Conservation (phyloP, 1,140 invertebrate species). For the Zelostemma sp. region DNA sequence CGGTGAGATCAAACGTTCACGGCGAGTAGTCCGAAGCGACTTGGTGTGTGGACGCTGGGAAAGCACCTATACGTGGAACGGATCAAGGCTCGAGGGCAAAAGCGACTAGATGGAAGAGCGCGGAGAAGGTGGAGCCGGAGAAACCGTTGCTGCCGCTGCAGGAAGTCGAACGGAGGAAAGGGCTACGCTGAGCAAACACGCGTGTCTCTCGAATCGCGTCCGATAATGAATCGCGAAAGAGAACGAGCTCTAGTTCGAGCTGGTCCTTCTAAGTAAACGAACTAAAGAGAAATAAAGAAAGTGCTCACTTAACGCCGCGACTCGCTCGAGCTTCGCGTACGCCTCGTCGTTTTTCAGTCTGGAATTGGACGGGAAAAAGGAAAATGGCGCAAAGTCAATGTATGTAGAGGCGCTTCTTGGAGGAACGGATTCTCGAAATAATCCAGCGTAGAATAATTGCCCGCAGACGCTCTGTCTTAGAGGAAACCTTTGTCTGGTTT, state of each 20-base stretch:
- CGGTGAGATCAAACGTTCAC: slow-evolving; percentile 61
- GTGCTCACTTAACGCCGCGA: too few species aligned
- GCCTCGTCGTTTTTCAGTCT: too few species aligned
- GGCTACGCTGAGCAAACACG: slow-evolving; percentile 26
- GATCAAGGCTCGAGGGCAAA: slow-evolving; percentile 41
- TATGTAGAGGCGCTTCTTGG: slow-evolving; percentile 4
- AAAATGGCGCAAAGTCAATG: too few species aligned
- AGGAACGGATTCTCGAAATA: slow-evolving; percentile 41
- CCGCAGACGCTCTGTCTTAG: slow-evolving; percentile 18
- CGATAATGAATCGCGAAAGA: slow-evolving; percentile 31
- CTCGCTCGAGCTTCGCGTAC: too few species aligned
- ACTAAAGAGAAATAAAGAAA: too few species aligned
- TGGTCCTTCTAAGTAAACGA: too few species aligned
- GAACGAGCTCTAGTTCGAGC: too few species aligned
- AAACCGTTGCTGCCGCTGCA: slow-evolving; percentile 21
- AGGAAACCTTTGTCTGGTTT: slow-evolving; percentile 32
- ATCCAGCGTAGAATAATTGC: slow-evolving; percentile 52
- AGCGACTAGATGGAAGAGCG: slow-evolving; percentile 23
- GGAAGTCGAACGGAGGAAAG: slow-evolving; percentile 28
- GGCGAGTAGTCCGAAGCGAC: slow-evolving; percentile 49
- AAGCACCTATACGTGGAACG: slow-evolving; percentile 40
- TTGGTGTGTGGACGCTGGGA: slow-evolving; percentile 46
- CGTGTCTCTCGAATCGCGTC: slow-evolving; percentile 25
- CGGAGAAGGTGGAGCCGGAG: slow-evolving; percentile 17
- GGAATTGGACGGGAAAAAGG: too few species aligned